phyloP scores from a whole-genome alignment of 1,140 invertebrate genomes.

The Cyclargus thomasi region DNA sequence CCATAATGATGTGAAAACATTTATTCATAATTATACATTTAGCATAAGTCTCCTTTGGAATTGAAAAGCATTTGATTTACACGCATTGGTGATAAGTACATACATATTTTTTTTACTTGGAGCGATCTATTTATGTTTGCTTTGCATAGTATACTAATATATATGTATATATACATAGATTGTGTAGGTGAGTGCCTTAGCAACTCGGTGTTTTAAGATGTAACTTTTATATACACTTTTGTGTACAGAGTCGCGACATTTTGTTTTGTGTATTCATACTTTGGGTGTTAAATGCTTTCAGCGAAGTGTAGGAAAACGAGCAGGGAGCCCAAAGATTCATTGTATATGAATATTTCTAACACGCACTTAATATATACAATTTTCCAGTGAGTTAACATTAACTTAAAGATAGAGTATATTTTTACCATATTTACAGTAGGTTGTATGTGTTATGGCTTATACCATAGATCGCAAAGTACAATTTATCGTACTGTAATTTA shows the following conservation, averaged over 20 bases:
- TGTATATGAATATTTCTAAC: neutral
- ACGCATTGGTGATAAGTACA: constrained; percentile 57
- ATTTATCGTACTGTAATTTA: constrained; percentile 51
- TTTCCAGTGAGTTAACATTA: constrained; percentile 4
- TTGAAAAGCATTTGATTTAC: constrained; percentile 63
- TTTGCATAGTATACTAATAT: constrained; percentile 50
- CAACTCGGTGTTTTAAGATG: constrained; percentile 64
- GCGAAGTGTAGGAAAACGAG: neutral
- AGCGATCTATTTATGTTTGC: constrained; percentile 38
- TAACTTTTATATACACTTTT: constrained; percentile 36
- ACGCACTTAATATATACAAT: constrained; percentile 8
- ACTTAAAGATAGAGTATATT: constrained; percentile 32
- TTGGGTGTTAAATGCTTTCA: constrained; percentile 29
- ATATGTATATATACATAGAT: constrained; percentile 41
- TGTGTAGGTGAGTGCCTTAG: constrained; percentile 71
- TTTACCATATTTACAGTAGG: constrained; percentile 34
- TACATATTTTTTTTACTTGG: constrained; percentile 33
- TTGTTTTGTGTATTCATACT: constrained; percentile 27
- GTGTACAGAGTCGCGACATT: constrained; percentile 14
- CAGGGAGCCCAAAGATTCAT: constrained; percentile 1
- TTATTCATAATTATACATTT: constrained; percentile 64
- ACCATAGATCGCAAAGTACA: constrained; percentile 47
- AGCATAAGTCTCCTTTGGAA: constrained; percentile 68
- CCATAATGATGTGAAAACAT: constrained; percentile 65
- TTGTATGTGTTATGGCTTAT: constrained; percentile 25